Evolutionary conservation across 2,797 vertebrate species (phyloP), one percentile per base, ranked within the genome.

Genomic region (Lophius americanus): DNA sequence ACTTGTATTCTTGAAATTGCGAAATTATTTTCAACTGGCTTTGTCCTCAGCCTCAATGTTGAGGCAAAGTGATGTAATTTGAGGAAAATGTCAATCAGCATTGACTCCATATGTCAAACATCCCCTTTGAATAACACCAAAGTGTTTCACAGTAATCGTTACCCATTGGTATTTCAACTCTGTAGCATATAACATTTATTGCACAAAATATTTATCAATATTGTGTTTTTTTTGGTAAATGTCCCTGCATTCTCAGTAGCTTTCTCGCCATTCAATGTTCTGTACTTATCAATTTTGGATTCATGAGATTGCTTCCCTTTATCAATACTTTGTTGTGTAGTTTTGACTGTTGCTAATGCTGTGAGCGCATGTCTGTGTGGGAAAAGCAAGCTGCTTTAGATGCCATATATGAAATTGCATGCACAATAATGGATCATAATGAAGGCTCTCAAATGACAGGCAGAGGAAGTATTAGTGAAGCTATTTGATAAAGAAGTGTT

Each of bases 401-500:
- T 87, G 81, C 75, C 68, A 68, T 46, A 64, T 69, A 59, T 81
- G 41, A 60, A 83, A 79, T 68, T 79, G 65, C 68, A 60, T 68
- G 75, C 76, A 43, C 54, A 73, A 72, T 84, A 87, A 88, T 83
- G 79, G 82, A 61, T 5, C 51, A 1, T 52, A 64, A 75, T 85
- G 85, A 90, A 83, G 81, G 82, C 75, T 68, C 72, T 85, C 41
- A 70, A 85, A 88, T 79, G 86, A 83, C 12, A 46, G 76, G 81
- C 66, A 65, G 58, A 67, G 70, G 68, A 75, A 83, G 79, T 78
- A 87, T 85, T 87, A 83, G 81, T 63, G 68, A 83, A 78, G 70
- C 79, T 72, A 82, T 87, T 90, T 86, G 70, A 87, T 74, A 70
- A 85, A 86, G 78, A 88, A 74, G 76, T 86, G 86, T 86, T 78